phyloP scores from a whole-genome alignment of 2,888 invertebrate genomes.

The Hanleya hanleyi region DNA sequence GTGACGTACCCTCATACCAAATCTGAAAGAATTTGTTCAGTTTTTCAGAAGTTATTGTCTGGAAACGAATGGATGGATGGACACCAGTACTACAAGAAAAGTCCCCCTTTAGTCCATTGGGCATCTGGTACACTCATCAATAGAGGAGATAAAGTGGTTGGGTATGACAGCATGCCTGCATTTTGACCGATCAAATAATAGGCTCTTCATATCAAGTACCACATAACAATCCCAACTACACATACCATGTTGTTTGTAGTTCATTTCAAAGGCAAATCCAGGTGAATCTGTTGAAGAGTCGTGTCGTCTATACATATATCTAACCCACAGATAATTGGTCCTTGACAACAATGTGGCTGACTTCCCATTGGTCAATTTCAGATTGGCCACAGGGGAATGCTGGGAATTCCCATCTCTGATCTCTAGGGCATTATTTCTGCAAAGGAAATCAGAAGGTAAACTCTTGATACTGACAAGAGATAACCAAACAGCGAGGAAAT shows the following conservation, averaged over 20 bases:
- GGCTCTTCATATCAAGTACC: neutral
- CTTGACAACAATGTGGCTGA: neutral
- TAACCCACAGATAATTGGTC: neutral
- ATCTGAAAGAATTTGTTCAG: too few species aligned
- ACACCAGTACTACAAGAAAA: too few species aligned
- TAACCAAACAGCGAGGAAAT: too few species aligned
- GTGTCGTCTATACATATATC: neutral
- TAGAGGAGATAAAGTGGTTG: too few species aligned
- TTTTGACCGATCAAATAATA: too few species aligned
- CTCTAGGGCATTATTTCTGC: neutral
- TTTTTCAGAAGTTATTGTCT: too few species aligned
- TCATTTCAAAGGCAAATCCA: neutral
- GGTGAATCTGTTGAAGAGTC: neutral
- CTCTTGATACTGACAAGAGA: too few species aligned
- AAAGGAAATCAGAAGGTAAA: neutral
- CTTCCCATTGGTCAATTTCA: constrained; percentile 5
- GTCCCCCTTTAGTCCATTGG: too few species aligned
- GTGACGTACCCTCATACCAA: too few species aligned
- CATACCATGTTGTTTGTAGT: neutral
- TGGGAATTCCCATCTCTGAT: neutral
- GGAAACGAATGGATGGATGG: too few species aligned
- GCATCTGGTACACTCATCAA: too few species aligned
- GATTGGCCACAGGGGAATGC: neutral
- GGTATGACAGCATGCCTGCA: too few species aligned
- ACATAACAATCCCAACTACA: neutral